Evolutionary conservation across 2,113 vertebrate genomes (phyloP).

Genomic region (Pandion haliaetus): DNA sequence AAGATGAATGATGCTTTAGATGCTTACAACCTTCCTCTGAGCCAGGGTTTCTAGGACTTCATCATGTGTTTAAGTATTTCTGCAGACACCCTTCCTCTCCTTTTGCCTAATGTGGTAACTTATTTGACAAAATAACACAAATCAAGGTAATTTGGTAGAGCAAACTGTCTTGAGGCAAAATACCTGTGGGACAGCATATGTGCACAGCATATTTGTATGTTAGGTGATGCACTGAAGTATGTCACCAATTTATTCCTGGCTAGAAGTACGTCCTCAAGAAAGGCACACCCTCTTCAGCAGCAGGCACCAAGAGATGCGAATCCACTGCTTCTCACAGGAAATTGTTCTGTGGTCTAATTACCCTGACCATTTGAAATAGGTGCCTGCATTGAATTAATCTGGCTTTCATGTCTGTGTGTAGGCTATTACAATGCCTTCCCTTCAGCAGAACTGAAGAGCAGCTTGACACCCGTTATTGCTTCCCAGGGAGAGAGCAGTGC

Average conservation of each 20-base stretch:
- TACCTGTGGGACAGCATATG: neutral
- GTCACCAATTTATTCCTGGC: neutral
- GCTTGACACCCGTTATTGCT: rapidly evolving
- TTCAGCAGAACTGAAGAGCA: neutral
- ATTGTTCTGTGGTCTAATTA: neutral
- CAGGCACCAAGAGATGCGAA: neutral
- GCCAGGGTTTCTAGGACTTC: neutral
- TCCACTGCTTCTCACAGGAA: neutral
- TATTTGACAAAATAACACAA: neutral
- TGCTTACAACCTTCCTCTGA: neutral
- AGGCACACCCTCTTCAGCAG: neutral
- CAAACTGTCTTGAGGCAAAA: neutral
- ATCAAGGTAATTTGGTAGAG: neutral
- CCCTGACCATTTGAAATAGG: neutral
- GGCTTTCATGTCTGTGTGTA: neutral
- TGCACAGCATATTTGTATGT: neutral
- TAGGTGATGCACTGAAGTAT: neutral
- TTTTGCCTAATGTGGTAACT: neutral
- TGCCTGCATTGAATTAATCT: neutral
- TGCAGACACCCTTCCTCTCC: neutral
- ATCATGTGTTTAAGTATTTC: neutral
- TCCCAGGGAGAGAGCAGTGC: neutral
- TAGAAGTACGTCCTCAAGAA: neutral
- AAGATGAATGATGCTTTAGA: neutral
- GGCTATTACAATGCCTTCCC: neutral